A percentile compares a stretch with the other conserved stretches of the same genome.
Conservation (phyloP, 2,888 invertebrate species). For the Machimus atricapillus region DNA sequence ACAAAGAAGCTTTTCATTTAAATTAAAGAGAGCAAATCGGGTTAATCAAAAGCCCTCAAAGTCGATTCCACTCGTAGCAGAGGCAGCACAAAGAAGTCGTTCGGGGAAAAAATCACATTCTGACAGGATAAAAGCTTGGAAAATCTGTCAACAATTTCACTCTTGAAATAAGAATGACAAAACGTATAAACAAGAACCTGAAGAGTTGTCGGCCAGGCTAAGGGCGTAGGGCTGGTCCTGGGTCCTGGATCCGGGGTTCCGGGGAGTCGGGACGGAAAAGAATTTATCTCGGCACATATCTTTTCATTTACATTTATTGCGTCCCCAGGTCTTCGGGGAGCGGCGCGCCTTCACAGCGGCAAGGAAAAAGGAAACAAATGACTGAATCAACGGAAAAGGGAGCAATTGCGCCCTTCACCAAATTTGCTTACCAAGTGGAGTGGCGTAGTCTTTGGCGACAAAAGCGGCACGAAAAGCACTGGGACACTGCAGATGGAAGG, state of each 20-base stretch:
- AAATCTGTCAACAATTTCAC: constrained; percentile 41
- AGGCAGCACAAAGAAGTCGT: constrained; percentile 21
- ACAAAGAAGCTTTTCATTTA: constrained; percentile 30
- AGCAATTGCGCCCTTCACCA: constrained; percentile 39
- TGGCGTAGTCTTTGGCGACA: constrained; percentile 36
- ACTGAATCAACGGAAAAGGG: constrained; percentile 41
- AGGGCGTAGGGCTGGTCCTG: neutral
- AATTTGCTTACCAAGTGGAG: constrained; percentile 40
- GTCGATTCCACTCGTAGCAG: constrained; percentile 5
- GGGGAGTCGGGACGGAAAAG: neutral
- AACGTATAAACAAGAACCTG: constrained; percentile 40
- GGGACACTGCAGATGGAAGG: constrained; percentile 37
- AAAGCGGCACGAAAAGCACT: constrained; percentile 2
- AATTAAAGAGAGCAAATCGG: constrained; percentile 38
- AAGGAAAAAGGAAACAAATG: constrained; percentile 38
- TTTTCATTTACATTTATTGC: constrained; percentile 41
- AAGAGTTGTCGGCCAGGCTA: constrained; percentile 20
- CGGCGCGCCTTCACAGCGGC: neutral
- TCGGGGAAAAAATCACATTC: constrained; percentile 31
- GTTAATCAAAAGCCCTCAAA: constrained; percentile 40
- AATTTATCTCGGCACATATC: constrained; percentile 41
- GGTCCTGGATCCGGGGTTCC: neutral
- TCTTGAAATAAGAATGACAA: constrained; percentile 39
- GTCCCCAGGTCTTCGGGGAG: constrained; percentile 36
- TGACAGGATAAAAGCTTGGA: constrained; percentile 37